A percentile compares a stretch with the other conserved stretches of the same genome.
Evolutionary conservation across 2,113 vertebrate genomes (phyloP).

Genomic region (Cephalopholis sonnerati): DNA sequence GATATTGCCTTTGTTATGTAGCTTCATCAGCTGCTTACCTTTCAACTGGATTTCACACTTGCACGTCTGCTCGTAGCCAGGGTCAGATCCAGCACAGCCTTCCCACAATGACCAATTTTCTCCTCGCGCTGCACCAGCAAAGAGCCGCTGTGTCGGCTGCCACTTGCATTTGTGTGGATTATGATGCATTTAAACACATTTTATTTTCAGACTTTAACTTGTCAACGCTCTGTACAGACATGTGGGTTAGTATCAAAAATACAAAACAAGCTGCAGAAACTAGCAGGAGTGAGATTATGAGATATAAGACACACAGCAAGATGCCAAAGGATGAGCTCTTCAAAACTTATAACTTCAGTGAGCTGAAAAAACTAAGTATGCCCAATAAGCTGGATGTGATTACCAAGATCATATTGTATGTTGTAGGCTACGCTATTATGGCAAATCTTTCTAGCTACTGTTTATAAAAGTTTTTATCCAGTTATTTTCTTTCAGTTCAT

Average conservation of each 20-base stretch:
- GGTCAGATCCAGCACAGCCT: constrained; percentile 83
- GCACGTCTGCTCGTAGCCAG: constrained; percentile 77
- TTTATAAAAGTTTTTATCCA: background rate
- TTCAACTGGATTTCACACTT: constrained; percentile 89
- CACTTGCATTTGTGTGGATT: constrained; percentile 69
- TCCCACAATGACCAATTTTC: constrained; percentile 84
- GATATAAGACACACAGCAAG: background rate
- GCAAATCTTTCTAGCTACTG: background rate
- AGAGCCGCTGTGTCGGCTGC: constrained; percentile 63
- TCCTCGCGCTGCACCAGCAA: constrained; percentile 69
- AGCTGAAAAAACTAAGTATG: background rate
- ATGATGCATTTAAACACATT: constrained; percentile 60
- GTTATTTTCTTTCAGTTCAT: background rate
- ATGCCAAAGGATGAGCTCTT: background rate
- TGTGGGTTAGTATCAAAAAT: too few relatives aligned
- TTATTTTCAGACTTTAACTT: background rate
- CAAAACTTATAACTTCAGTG: background rate
- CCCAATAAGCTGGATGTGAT: background rate
- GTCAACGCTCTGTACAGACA: background rate
- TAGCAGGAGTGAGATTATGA: background rate
- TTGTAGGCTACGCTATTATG: background rate
- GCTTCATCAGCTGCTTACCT: constrained; percentile 87
- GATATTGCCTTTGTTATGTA: constrained; percentile 84
- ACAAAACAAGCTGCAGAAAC: background rate
- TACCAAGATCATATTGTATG: background rate